phyloP scores from a whole-genome alignment of 2,113 vertebrate species.

The Danionella cerebrum region DNA sequence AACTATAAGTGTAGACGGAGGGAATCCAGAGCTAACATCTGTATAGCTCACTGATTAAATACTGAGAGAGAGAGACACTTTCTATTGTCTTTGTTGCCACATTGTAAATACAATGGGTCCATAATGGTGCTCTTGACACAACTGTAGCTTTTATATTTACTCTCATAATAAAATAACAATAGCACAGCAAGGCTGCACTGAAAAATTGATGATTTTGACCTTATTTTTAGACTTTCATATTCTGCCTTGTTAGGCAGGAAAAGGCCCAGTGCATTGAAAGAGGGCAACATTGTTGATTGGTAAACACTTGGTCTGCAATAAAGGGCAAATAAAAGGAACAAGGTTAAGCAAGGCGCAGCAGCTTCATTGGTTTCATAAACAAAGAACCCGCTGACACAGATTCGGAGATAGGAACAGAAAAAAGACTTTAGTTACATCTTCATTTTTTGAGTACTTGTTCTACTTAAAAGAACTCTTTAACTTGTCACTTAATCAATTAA shows the following conservation, averaged over 20 bases:
- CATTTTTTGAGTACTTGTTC: too few relatives aligned
- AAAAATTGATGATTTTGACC: not conserved
- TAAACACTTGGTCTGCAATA: not conserved
- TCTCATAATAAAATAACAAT: not conserved
- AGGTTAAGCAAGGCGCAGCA: not conserved
- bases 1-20: too few relatives aligned
- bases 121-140: not conserved
- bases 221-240: constrained; percentile 1
- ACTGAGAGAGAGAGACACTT: not conserved
- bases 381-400: not conserved
- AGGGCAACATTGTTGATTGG: not conserved
- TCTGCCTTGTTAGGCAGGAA: not conserved
- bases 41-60: not conserved
- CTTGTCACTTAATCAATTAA: too few relatives aligned
- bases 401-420: not conserved
- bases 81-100: not conserved
- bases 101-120: not conserved
- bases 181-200: not conserved
- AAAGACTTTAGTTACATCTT: too few relatives aligned
- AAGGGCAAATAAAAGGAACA: not conserved
- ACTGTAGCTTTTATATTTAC: not conserved
- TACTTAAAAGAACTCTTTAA: not conserved
- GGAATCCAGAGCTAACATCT: too few relatives aligned
- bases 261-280: not conserved
- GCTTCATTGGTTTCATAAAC: not conserved